Conservation (phyloP, 92 coral and sea anemone genomes). For the Parazoanthus swiftii region DNA sequence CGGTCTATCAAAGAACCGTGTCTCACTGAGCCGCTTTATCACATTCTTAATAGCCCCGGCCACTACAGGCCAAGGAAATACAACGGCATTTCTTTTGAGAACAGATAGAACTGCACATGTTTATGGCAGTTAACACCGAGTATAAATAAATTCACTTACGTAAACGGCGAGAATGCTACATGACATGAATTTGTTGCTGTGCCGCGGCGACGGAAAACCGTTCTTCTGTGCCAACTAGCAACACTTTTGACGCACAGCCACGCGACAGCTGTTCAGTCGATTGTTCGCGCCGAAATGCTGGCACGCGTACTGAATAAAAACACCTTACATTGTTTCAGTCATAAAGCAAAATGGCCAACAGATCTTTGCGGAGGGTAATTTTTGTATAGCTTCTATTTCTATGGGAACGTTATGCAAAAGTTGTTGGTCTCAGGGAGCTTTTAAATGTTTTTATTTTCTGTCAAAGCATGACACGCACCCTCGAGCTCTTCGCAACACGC, state of each 20-base stretch:
- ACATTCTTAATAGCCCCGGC: neutral
- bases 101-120: conserved; percentile 2
- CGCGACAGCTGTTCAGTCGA: conserved; percentile 22
- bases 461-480: neutral
- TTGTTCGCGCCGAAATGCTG: neutral
- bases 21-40: neutral
- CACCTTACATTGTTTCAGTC: neutral
- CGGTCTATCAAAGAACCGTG: neutral
- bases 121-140: neutral
- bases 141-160: neutral
- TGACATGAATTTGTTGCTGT: neutral
- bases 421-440: neutral
- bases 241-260: conserved; percentile 1
- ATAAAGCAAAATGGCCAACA: neutral
- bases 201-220: conserved; percentile 14
- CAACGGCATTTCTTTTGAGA: neutral
- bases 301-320: conserved; percentile 11
- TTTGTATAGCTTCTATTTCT: neutral
- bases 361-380: neutral
- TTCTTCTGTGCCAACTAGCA: neutral
- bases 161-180: neutral
- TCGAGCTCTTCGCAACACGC: neutral
- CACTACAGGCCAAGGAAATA: neutral
- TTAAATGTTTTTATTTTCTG: neutral
- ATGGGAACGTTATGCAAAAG: neutral